Conservation (phyloP, 1,140 invertebrate species). For the Apis cerana region DNA sequence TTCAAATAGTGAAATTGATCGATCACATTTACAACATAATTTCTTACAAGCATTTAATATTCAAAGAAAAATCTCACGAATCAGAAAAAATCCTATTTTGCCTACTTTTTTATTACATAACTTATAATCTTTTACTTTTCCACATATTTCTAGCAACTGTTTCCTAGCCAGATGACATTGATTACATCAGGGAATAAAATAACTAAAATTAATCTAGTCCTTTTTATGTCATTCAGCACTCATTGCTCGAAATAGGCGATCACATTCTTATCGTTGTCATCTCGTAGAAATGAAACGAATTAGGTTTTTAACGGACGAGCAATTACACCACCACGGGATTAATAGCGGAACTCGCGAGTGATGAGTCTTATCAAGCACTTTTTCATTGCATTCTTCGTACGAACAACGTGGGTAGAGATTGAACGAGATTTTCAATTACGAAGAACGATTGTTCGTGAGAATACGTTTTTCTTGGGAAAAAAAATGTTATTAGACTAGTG, state of each 20-base stretch:
- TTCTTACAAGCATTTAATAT: too few species aligned
- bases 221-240: too few species aligned
- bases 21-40: too few species aligned
- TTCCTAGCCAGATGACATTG: too few species aligned
- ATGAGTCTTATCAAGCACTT: constrained; percentile 15
- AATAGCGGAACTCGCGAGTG: constrained; percentile 5
- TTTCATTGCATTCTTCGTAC: background rate
- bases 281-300: constrained; percentile 46
- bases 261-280: background rate
- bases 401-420: background rate
- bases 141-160: too few species aligned
- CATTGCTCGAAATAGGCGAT: constrained; percentile 34
- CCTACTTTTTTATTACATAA: too few species aligned
- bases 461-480: background rate
- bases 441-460: background rate
- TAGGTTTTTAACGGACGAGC: constrained; percentile 62
- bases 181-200: too few species aligned
- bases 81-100: too few species aligned
- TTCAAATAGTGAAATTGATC: too few species aligned
- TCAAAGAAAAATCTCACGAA: too few species aligned
- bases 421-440: constrained; percentile 9
- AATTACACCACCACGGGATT: constrained; percentile 51
- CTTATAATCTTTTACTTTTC: too few species aligned
- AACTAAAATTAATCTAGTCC: too few species aligned
- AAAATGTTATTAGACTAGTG: background rate